Conservation (phyloP, 1,140 invertebrate genomes). For the Bombus pyrosoma region DNA sequence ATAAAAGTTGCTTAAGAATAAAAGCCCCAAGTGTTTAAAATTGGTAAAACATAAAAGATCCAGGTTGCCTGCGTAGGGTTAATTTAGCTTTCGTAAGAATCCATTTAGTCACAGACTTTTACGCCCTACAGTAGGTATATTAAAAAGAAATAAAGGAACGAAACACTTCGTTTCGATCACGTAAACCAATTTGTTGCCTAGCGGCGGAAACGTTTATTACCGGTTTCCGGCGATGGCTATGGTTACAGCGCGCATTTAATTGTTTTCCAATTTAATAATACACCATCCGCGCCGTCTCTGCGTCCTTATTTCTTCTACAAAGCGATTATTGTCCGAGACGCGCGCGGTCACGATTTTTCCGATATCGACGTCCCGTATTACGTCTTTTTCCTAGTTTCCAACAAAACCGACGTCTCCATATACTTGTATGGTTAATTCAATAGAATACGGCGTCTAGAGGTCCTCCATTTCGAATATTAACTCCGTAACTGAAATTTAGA, state of each 20-base stretch:
- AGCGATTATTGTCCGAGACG: constrained; percentile 25
- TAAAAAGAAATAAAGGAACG: neutral
- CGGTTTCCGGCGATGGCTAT: neutral
- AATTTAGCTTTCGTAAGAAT: neutral
- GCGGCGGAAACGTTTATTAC: constrained; percentile 15
- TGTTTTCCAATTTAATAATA: constrained; percentile 50
- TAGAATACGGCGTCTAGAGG: no score
- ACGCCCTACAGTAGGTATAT: neutral
- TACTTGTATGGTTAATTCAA: neutral
- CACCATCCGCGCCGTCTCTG: neutral
- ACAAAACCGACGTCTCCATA: neutral
- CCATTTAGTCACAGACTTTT: neutral
- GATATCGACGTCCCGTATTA: neutral
- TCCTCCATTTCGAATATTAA: no score
- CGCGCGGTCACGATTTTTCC: neutral
- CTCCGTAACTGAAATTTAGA: neutral
- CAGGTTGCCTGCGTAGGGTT: no score
- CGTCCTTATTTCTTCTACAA: constrained; percentile 11
- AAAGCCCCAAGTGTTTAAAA: no score
- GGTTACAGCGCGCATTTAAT: constrained; percentile 16
- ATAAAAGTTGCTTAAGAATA: no score
- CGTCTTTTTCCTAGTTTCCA: neutral
- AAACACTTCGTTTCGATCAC: neutral
- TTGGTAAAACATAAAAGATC: no score
- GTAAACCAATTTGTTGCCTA: neutral